phyloP scores from a whole-genome alignment of 2,113 vertebrate species.

The Meleagris gallopavo region DNA sequence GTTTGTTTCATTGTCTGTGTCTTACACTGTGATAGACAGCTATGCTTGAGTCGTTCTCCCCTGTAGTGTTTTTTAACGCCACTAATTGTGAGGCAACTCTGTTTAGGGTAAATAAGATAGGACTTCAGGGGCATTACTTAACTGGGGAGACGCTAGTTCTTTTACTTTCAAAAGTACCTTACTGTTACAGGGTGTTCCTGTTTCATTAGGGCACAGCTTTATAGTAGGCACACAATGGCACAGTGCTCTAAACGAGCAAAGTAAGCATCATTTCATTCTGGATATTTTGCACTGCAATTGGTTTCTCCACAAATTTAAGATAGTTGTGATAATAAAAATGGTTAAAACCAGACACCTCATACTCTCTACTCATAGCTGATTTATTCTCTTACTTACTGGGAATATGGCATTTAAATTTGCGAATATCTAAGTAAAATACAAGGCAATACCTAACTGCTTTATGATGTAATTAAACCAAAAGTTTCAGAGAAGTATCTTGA shows the following conservation, averaged over 20 bases:
- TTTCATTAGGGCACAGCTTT: background rate
- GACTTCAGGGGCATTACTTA: background rate
- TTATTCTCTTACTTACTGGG: background rate
- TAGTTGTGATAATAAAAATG: background rate
- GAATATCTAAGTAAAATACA: background rate
- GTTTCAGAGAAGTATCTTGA: background rate
- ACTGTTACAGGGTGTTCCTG: background rate
- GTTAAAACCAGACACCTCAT: background rate
- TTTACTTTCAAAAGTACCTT: background rate
- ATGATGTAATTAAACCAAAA: background rate
- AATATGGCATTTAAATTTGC: background rate
- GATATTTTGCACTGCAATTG: background rate
- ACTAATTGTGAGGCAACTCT: background rate
- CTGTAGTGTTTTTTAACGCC: background rate
- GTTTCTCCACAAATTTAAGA: background rate
- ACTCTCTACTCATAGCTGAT: background rate
- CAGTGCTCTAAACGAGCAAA: background rate
- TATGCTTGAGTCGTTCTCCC: background rate
- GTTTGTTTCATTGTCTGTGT: background rate
- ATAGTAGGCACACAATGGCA: background rate
- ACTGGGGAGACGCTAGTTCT: background rate
- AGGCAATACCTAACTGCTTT: background rate
- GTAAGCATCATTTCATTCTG: background rate
- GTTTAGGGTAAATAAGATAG: background rate
- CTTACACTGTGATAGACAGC: background rate